Base-by-base conservation (phyloP, 2,113 vertebrate species). In the Onychostoma macrolepis region DNA sequence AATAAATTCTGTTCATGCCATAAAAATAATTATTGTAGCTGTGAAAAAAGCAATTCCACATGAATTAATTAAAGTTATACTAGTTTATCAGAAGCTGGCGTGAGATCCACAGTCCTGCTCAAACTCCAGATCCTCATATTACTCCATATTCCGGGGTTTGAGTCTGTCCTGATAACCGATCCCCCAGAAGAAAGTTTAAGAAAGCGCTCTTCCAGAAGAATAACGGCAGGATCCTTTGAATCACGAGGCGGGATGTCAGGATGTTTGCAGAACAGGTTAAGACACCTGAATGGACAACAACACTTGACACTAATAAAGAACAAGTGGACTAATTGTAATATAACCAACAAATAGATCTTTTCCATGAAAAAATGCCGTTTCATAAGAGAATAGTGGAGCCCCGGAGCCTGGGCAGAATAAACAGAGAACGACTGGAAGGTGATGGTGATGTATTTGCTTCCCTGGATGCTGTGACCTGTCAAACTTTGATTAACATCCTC, bases 391-490 rank as follows among this genome's bases (percentile, higher is more conserved):
- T 85, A 43, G 90, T 96, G 91, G 92, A 93, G 86, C 94, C 95
- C 33, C 87, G 90, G 89, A 86, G 83, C 84, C 89, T 94, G 81
- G 92, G 92, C 91, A 89, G 93, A 90, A 50, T 92, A 86, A 92
- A 92, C 7, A 90, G 89, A 38, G 58, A 84, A 5, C 85, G 84
- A 33, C 38, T 71, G 4, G 87, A 83, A 30, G 50, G 67, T 50
- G 58, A 67, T 15, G 56, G 43, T n/a, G 61, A 82, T n/a, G 91
- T 91, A 43, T 95, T 95, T 89, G 87, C 90, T 85, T 94, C 95
- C 3, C 88, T 97, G 92, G 94, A 95, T 87, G 95, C 96, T 91
- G 95, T 96, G 90, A 95, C 93, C 91, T 89, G 93, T 77, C 94
- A 91, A 85, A 87, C 93, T 21, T 89, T 97, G 90, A 91, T 92